Evolutionary conservation across 2,113 vertebrate genomes (phyloP).

Genomic region (Carlito syrichta): DNA sequence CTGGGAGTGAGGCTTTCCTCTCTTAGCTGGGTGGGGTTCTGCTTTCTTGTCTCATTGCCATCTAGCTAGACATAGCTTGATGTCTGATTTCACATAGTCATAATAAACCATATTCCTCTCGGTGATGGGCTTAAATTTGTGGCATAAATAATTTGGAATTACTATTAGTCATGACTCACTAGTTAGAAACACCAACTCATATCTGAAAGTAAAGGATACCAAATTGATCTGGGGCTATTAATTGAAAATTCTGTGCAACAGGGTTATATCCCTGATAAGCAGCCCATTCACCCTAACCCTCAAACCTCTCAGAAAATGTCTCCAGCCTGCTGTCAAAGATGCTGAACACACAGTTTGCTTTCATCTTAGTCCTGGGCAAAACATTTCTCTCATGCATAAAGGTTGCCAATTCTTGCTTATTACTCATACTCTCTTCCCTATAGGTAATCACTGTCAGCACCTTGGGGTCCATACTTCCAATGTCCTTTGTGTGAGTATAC

Average conservation of each 20-base stretch:
- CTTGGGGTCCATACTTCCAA: neutral
- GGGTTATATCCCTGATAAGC: neutral
- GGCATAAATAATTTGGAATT: slow-evolving; percentile 2
- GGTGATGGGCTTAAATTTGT: neutral
- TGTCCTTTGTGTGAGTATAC: neutral
- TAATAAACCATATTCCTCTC: neutral
- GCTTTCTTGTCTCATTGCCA: neutral
- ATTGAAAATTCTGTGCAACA: neutral
- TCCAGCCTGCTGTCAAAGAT: neutral
- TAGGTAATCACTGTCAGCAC: neutral
- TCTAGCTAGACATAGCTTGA: neutral
- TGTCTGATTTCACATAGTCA: neutral
- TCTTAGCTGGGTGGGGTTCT: neutral
- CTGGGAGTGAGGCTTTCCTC: neutral
- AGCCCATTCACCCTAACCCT: neutral
- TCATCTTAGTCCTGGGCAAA: neutral
- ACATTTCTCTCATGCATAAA: neutral
- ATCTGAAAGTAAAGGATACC: slow-evolving; percentile 8
- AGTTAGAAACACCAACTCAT: slow-evolving; percentile 13
- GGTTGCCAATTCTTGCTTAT: neutral
- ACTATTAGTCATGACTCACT: slow-evolving; percentile 28
- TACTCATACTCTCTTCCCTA: neutral
- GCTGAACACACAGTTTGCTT: neutral
- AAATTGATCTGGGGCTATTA: neutral
- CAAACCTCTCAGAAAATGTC: neutral